Evolutionary conservation across 1,140 invertebrate genomes (phyloP).

Genomic region (Saccostrea cuccullata): DNA sequence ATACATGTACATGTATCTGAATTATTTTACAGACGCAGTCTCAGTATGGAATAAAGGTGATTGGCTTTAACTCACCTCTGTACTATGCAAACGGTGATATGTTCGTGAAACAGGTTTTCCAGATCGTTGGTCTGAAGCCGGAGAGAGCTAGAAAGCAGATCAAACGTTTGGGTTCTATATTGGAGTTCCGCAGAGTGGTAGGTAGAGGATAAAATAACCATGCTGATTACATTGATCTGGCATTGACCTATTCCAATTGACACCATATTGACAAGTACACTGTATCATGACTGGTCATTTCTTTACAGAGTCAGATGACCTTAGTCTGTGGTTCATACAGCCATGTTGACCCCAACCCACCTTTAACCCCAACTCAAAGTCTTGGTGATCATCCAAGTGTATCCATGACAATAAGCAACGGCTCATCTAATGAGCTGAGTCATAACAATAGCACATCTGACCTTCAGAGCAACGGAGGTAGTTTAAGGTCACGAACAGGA

Average conservation of each 20-base stretch:
- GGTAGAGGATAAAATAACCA: not conserved
- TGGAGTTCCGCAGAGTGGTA: constrained; percentile 51
- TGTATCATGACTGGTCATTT: not conserved
- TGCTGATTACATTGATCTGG: not conserved
- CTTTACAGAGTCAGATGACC: not conserved
- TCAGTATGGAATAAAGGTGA: constrained; percentile 57
- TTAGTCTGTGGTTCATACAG: constrained; percentile 27
- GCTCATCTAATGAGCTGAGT: constrained; percentile 36
- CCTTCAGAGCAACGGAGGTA: constrained; percentile 14
- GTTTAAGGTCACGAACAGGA: not conserved
- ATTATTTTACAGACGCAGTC: constrained; percentile 60
- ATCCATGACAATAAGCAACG: constrained; percentile 22
- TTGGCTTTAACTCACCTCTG: constrained; percentile 67
- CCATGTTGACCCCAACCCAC: constrained; percentile 28
- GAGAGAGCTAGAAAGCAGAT: constrained; percentile 66
- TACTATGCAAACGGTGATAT: constrained; percentile 72
- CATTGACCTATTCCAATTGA: not conserved
- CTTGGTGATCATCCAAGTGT: constrained; percentile 28
- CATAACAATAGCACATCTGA: constrained; percentile 23
- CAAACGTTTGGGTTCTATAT: constrained; percentile 59
- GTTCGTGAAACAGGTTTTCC: constrained; percentile 66
- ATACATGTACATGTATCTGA: not conserved
- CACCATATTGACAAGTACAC: not conserved
- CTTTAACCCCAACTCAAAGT: not conserved
- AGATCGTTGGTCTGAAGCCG: constrained; percentile 64